Evolutionary conservation across 2,797 vertebrate genomes (phyloP).

Genomic region (Centroberyx gerrardi): DNA sequence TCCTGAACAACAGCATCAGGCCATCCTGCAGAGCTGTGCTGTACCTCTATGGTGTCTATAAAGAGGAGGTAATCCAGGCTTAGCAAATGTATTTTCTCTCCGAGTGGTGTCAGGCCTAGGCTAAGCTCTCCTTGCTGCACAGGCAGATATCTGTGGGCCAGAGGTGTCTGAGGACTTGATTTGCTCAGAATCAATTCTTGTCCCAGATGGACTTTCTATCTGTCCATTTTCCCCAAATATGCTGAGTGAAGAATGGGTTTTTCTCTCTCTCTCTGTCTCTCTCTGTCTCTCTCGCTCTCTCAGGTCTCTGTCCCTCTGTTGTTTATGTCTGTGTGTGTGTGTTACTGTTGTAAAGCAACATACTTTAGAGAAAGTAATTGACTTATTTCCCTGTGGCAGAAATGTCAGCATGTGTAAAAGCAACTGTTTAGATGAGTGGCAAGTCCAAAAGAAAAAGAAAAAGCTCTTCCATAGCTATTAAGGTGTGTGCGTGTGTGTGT

Average conservation of each 20-base stretch:
- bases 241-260: background rate
- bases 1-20: slow-evolving; percentile 24
- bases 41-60: slow-evolving; percentile 30
- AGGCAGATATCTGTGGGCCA: slow-evolving; percentile 36
- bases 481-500: slow-evolving; percentile 7
- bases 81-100: slow-evolving; percentile 58
- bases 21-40: slow-evolving; percentile 30
- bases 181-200: slow-evolving; percentile 53
- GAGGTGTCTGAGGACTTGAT: slow-evolving; percentile 44
- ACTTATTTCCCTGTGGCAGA: slow-evolving; percentile 49
- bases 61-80: slow-evolving; percentile 59
- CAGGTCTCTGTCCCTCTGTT: background rate
- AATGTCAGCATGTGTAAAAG: slow-evolving; percentile 65
- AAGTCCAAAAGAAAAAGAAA: slow-evolving; percentile 64
- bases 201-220: slow-evolving; percentile 27
- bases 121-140: slow-evolving; percentile 61
- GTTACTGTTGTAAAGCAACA: slow-evolving; percentile 32
- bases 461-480: slow-evolving; percentile 40
- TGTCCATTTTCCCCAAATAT: slow-evolving; percentile 2
- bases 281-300: background rate
- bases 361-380: slow-evolving; percentile 37
- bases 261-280: background rate
- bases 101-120: slow-evolving; percentile 62
- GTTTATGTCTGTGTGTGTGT: slow-evolving; percentile 8
- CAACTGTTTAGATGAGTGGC: slow-evolving; percentile 62